Conservation (phyloP, 2,888 invertebrate genomes). For the Pachymerium ferrugineum region DNA sequence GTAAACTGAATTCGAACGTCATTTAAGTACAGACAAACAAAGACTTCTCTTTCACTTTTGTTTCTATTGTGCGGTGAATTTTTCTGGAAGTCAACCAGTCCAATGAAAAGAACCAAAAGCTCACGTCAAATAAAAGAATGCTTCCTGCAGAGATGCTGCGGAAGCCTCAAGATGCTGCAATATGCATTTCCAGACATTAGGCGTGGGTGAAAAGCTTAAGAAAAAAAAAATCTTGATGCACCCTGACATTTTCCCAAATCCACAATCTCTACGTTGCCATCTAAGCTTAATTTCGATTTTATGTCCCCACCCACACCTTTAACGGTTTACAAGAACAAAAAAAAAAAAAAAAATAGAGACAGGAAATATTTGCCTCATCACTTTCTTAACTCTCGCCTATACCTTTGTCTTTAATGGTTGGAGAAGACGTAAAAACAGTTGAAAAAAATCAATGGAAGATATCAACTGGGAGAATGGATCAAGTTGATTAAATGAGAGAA, state of each 20-base stretch:
- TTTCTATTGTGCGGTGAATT: background rate
- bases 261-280: too few species aligned
- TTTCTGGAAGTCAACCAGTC: background rate
- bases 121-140: background rate
- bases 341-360: too few species aligned
- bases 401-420: too few species aligned
- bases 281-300: too few species aligned
- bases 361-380: too few species aligned
- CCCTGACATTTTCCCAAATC: conserved; percentile 16
- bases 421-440: too few species aligned
- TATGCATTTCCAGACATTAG: background rate
- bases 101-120: background rate
- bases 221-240: conserved; percentile 20
- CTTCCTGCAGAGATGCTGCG: conserved; percentile 18
- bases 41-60: background rate
- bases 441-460: background rate
- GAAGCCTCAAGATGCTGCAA: background rate
- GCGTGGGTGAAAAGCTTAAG: background rate
- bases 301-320: too few species aligned
- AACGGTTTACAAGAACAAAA: too few species aligned
- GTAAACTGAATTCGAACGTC: background rate
- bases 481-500: conserved; percentile 4
- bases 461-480: background rate
- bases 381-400: too few species aligned
- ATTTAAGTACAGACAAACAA: background rate